Conservation (phyloP, 2,113 vertebrate genomes). For the Tachysurus fulvidraco region DNA sequence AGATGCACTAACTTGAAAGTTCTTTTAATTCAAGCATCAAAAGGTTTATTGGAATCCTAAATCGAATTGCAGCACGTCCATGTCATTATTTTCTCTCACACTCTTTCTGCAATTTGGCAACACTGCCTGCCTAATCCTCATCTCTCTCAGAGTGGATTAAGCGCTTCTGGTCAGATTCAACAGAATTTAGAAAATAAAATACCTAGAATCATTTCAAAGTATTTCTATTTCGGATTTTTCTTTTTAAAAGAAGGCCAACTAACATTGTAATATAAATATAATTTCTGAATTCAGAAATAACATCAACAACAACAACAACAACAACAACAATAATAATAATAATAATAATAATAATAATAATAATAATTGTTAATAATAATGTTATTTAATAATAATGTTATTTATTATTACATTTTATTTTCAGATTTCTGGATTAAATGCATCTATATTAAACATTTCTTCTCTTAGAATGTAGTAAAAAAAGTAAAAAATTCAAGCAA, state of each 20-base stretch:
- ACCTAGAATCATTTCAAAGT: background rate
- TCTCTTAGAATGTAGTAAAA: background rate
- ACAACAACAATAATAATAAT: too few species aligned
- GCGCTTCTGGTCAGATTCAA: slow-evolving; percentile 8
- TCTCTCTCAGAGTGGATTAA: slow-evolving; percentile 46
- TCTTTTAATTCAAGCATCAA: slow-evolving; percentile 48
- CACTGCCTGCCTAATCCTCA: slow-evolving; percentile 34
- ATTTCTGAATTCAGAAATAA: background rate
- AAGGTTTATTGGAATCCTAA: background rate
- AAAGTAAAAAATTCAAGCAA: too few species aligned
- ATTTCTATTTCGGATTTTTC: too few species aligned
- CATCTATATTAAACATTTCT: background rate
- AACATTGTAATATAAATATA: background rate
- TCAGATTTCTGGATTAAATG: background rate
- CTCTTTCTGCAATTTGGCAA: background rate
- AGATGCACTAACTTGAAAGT: slow-evolving; percentile 76
- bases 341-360: too few species aligned
- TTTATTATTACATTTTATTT: background rate
- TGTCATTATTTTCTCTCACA: background rate
- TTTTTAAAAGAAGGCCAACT: background rate
- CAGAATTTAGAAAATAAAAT: background rate
- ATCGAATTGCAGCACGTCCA: background rate
- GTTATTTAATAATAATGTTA: too few species aligned
- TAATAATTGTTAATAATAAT: too few species aligned
- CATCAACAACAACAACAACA: too few species aligned